Conservation (phyloP, 2,113 vertebrate species). For the Theristicus caerulescens region DNA sequence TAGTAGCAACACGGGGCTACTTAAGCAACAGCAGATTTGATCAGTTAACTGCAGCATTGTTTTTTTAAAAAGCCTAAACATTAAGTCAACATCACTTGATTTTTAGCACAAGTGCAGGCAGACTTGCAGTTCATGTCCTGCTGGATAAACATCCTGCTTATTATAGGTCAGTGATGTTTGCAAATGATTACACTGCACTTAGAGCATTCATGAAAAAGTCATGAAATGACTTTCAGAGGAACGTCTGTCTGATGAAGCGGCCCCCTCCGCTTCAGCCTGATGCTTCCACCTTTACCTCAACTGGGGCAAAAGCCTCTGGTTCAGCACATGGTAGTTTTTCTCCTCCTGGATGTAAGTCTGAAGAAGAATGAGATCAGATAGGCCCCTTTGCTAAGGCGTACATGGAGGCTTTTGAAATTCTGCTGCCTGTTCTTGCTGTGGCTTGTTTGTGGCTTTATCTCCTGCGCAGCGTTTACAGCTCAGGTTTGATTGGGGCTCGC, state of each 20-base stretch:
- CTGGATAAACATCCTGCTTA: constrained; percentile 46
- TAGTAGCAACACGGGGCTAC: not conserved
- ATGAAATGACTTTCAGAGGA: not conserved
- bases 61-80: not conserved
- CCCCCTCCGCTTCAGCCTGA: not conserved
- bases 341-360: not conserved
- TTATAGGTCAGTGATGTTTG: constrained; percentile 21
- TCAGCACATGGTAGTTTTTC: fast-evolving
- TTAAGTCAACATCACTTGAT: not conserved
- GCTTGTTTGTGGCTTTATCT: constrained; percentile 15
- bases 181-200: not conserved
- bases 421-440: constrained; percentile 33
- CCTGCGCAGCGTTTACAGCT: not conserved
- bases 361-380: not conserved
- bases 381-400: not conserved
- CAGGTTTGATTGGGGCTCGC: not conserved
- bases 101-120: not conserved
- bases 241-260: not conserved
- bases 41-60: not conserved
- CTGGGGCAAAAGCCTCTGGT: not conserved
- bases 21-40: not conserved
- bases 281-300: not conserved
- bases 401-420: not conserved
- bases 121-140: constrained; percentile 3
- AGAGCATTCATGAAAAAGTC: not conserved